These are phyloP conservation scores for Pangasius macronema DNA, from an alignment of 2,797 vertebrate species.

Conservation along the genomic window DNA sequence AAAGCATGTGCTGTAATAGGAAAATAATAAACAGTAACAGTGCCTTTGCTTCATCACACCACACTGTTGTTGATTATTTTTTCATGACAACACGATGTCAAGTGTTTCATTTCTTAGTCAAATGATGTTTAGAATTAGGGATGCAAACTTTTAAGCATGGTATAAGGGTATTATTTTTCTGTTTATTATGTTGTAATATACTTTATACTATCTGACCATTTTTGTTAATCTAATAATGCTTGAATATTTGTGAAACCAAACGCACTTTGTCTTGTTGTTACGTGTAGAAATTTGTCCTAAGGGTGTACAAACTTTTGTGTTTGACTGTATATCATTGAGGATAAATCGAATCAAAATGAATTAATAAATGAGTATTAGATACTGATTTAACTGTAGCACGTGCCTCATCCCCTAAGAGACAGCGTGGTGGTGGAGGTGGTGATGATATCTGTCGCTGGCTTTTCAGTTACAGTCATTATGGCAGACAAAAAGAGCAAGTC, in stretches of 20 bases:
- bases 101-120: background rate
- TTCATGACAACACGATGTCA: background rate
- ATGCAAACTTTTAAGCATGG: background rate
- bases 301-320: background rate
- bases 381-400: background rate
- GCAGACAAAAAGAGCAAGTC: slow-evolving; percentile 79
- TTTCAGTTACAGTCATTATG: slow-evolving; percentile 71
- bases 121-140: no score
- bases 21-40: background rate
- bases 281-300: background rate
- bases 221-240: background rate
- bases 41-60: background rate
- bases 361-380: background rate
- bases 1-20: no score
- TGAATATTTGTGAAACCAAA: background rate
- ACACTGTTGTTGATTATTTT: background rate
- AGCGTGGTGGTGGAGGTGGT: background rate
- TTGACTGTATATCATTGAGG: background rate
- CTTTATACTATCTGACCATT: background rate
- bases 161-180: no score
- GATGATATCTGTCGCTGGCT: background rate
- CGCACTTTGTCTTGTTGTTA: background rate
- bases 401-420: background rate
- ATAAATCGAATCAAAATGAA: background rate
- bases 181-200: background rate